A percentile compares a stretch with the other conserved stretches of the same genome.
Evolutionary conservation across 2,113 vertebrate species (phyloP).

Genomic region (Puma concolor): DNA sequence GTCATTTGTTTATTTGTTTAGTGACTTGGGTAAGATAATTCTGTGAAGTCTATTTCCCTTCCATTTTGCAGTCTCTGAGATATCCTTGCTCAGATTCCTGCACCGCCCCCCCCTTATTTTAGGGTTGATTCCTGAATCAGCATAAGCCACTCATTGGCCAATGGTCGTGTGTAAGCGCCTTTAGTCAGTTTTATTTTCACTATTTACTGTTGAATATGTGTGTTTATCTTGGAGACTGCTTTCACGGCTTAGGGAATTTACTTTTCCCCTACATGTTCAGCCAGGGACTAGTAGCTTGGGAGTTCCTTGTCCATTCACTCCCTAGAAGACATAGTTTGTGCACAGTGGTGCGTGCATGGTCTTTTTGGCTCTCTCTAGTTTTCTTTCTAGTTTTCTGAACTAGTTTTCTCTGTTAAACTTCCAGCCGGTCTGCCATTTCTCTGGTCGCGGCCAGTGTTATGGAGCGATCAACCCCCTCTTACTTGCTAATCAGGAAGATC

Average conservation of each 20-base stretch:
- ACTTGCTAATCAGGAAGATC: not conserved
- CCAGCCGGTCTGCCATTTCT: not conserved
- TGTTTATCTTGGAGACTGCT: not conserved
- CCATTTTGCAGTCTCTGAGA: not conserved
- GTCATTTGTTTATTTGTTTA: not conserved
- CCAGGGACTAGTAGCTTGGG: not conserved
- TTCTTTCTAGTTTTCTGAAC: not conserved
- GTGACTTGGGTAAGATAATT: not conserved
- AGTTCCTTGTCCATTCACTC: slow-evolving; percentile 1
- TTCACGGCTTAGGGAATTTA: not conserved
- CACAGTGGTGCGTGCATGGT: not conserved
- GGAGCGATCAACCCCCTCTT: not conserved
- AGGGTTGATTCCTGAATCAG: not conserved
- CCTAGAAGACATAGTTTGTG: not conserved
- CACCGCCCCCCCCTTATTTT: not conserved
- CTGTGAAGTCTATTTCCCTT: not conserved
- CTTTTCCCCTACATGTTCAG: not conserved
- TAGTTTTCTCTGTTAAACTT: not conserved
- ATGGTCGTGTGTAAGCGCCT: not conserved
- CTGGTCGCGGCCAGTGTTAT: not conserved
- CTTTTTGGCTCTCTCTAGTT: not conserved
- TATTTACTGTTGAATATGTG: not conserved
- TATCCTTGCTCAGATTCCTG: not conserved
- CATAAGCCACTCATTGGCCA: not conserved
- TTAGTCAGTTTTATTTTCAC: slow-evolving; percentile 32